phyloP scores from a whole-genome alignment of 2,888 invertebrate species.

The Temnothorax unifasciatus region DNA sequence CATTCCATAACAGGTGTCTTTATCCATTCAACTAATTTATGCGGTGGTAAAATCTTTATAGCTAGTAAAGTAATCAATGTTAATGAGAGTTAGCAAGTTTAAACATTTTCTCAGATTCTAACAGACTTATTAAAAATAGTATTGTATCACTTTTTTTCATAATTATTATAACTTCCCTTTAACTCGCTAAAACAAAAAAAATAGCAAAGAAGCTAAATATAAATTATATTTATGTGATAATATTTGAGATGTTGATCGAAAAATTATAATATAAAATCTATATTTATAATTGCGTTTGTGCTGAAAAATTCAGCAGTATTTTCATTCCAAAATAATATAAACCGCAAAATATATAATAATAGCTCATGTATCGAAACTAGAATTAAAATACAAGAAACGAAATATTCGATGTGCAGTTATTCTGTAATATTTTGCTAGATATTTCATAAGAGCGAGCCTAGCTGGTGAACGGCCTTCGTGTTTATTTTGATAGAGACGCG shows the following conservation, averaged over 20 bases:
- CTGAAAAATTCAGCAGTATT: not conserved
- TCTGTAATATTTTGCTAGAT: not conserved
- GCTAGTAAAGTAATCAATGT: not conserved
- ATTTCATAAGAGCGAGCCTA: not conserved
- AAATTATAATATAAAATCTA: not conserved
- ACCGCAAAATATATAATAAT: not conserved
- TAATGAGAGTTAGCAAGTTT: not conserved
- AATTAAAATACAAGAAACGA: not conserved
- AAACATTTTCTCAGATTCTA: constrained; percentile 1
- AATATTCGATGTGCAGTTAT: not conserved
- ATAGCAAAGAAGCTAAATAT: not conserved
- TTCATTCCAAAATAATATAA: not conserved
- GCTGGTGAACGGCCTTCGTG: not conserved
- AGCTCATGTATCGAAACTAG: not conserved
- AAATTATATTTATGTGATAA: not conserved
- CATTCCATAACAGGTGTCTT: too few species aligned
- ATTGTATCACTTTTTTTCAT: not conserved
- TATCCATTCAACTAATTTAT: too few species aligned
- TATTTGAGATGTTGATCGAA: not conserved
- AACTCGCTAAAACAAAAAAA: not conserved
- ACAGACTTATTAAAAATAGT: not conserved
- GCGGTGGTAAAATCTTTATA: not conserved
- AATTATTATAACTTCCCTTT: not conserved
- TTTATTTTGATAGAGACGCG: not conserved
- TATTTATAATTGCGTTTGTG: not conserved